Evolutionary conservation across 2,113 vertebrate genomes (phyloP).

Genomic region (Gallinago paraguaiae): DNA sequence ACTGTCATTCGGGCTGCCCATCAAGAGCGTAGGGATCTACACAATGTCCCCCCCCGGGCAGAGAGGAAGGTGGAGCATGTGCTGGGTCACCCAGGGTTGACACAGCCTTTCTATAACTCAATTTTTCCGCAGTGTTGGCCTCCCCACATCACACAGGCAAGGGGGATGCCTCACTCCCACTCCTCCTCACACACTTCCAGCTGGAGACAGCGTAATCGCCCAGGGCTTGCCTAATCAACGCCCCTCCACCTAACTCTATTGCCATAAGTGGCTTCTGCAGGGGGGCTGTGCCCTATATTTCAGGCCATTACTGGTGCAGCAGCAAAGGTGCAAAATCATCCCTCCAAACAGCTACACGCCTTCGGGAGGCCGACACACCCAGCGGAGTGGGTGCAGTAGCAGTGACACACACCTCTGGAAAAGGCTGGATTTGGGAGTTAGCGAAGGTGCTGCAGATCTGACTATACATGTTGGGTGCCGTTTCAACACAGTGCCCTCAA

Average conservation of each 20-base stretch:
- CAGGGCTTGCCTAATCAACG: background rate
- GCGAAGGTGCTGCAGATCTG: slow-evolving; percentile 55
- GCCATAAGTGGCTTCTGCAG: background rate
- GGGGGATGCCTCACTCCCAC: background rate
- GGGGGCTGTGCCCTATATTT: slow-evolving; percentile 61
- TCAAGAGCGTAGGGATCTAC: background rate
- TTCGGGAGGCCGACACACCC: slow-evolving; percentile 58
- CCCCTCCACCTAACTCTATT: background rate
- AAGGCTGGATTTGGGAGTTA: slow-evolving; percentile 45
- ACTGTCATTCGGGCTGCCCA: background rate
- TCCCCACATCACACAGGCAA: background rate
- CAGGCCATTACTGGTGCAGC: slow-evolving; percentile 16
- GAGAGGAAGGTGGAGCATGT: rapidly evolving
- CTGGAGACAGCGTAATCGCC: background rate
- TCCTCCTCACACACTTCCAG: background rate
- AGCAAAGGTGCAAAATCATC: slow-evolving; percentile 65
- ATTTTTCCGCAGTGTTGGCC: background rate
- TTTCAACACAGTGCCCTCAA: slow-evolving; percentile 66
- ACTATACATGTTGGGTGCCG: slow-evolving; percentile 57
- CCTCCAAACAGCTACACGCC: slow-evolving; percentile 59
- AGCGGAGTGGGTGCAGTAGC: slow-evolving; percentile 53
- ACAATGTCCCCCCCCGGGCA: background rate
- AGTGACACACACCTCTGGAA: slow-evolving; percentile 66
- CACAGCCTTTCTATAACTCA: background rate
- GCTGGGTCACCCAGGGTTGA: background rate